Evolutionary conservation across 2,113 vertebrate genomes (phyloP).

Genomic region (Oriolus oriolus): DNA sequence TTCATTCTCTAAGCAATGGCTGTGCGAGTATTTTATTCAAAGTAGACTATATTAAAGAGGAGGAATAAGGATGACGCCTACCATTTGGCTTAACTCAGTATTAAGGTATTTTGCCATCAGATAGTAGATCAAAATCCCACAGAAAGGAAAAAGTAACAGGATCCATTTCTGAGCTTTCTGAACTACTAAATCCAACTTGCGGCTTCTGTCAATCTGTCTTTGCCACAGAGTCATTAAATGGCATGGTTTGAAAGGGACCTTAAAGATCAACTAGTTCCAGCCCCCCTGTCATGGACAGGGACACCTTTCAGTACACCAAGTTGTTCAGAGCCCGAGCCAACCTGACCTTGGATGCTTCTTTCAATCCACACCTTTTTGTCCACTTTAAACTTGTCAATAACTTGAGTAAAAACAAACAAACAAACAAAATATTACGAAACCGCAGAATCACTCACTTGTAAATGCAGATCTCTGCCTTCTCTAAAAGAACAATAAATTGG

Average conservation of each 20-base stretch:
- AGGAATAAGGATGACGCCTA: neutral
- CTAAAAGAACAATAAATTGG: neutral
- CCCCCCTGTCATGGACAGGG: neutral
- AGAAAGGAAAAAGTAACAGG: neutral
- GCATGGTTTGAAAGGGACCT: neutral
- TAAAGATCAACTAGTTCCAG: neutral
- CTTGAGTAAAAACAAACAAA: neutral
- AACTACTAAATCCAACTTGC: neutral
- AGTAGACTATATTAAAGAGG: neutral
- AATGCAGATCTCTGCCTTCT: neutral
- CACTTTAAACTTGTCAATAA: neutral
- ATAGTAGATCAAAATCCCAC: neutral
- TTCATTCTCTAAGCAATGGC: neutral
- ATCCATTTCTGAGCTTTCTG: neutral
- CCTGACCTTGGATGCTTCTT: neutral
- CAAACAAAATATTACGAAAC: neutral
- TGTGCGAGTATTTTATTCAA: neutral
- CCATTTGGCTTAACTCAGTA: neutral
- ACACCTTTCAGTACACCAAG: neutral
- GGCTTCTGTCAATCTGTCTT: neutral
- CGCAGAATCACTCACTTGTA: neutral
- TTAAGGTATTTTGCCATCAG: neutral
- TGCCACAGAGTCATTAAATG: neutral
- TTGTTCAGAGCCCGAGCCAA: accelerated
- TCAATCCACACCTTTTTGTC: neutral